Evolutionary conservation across 2,113 vertebrate genomes (phyloP).

Genomic region (Microcebus griseorufus): DNA sequence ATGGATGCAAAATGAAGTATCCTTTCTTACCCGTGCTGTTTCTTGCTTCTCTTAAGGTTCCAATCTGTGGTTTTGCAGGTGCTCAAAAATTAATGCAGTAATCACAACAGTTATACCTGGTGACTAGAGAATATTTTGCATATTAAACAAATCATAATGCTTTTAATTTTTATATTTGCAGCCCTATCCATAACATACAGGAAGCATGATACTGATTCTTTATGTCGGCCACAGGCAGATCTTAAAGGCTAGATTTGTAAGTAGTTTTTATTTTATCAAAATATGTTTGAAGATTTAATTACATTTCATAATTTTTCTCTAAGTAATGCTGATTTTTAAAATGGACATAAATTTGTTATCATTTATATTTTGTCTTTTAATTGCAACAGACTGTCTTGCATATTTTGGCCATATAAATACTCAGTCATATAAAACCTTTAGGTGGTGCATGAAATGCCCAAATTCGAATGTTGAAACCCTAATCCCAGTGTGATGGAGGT

Average conservation of each 20-base stretch:
- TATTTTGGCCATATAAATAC: constrained; percentile 1
- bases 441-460: neutral
- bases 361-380: neutral
- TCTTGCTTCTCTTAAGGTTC: neutral
- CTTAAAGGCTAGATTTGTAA: neutral
- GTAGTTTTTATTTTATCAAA: constrained; percentile 27
- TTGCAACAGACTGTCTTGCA: neutral
- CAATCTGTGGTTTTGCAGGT: neutral
- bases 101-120: neutral
- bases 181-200: neutral
- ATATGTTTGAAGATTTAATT: constrained; percentile 16
- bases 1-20: neutral
- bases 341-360: neutral
- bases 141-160: neutral
- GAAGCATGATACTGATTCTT: neutral
- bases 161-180: neutral
- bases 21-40: neutral
- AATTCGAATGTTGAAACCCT: neutral
- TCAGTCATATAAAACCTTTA: neutral
- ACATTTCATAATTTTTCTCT: neutral
- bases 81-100: neutral
- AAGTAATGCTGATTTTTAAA: neutral
- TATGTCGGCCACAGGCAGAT: neutral
- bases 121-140: neutral
- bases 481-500: neutral